Base-by-base conservation (phyloP, 2,888 invertebrate species). In the Eilema caniola region DNA sequence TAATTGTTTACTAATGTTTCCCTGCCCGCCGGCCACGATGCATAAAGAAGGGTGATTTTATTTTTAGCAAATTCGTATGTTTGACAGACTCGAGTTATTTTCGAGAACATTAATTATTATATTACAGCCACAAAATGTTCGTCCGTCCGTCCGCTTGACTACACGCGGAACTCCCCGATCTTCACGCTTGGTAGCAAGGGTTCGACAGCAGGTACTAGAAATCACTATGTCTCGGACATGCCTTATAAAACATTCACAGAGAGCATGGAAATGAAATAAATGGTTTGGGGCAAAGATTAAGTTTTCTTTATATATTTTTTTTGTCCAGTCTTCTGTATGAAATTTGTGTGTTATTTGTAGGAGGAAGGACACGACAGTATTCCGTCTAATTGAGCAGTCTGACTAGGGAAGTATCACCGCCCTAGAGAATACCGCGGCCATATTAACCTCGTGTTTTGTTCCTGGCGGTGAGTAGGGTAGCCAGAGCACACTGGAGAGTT, bases 161-260 rank as follows among this genome's bases (percentile, higher is more conserved):
- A 33, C 81, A 73, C 72, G 73, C 72, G 66, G 63, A 47, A 66
- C 62, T 59, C 31, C 63, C 72, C 62, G 66, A 73, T 72, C 74
- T 80, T 80, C 76, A 80, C 78, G 83, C 75, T 75, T 67, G 73
- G 79, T 75, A 76, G 74, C 73, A 65, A 71, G 74, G 76, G 83
- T 85, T 47, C 69, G 64, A 33, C n/a, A 86, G 89, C 88, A 89
- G 82, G 81, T 87, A 85, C 85, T 81, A 88, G 86, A 89, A 89
- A 90, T 89, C 89, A 88, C 87, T 86, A 87, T 83, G 83, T 76
- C 75, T 83, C 83, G 86, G 87, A 88, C 89, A 82, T 87, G 84
- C 86, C 82, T 86, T 85, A 83, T 86, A 85, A 83, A 83, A 84
- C 85, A 86, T 86, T 87, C 88, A 87, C 85, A 85, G 83, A 88